Evolutionary conservation across 2,888 invertebrate species (phyloP), one percentile per base, ranked within the genome.

Genomic region (Eudasyphora cyanicolor): DNA sequence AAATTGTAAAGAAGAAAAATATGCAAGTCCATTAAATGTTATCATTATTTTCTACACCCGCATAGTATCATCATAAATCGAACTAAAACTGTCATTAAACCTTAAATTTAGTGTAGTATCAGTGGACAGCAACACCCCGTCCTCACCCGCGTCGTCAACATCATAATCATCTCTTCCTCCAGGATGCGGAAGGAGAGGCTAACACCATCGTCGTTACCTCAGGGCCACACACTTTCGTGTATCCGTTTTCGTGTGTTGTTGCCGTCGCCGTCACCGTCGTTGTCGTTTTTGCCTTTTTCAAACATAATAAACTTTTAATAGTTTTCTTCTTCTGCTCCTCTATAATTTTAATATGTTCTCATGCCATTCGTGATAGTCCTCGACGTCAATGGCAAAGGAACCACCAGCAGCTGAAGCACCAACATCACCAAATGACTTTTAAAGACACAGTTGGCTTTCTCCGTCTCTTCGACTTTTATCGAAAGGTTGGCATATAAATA

Each of bases 291-390:
- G 14, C 19, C 51, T 35, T n/a, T n/a, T 67, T 62, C 27, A 75
- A 69, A 75, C 8, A 42, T 45, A 62, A 78, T 73, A 79, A 75
- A 79, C 45, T 60, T 79, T 79, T 79, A 73, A 73, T 73, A 71
- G 77, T 62, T 27, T 78, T 42, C 27, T 74, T 2, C 49, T 71
- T 24, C 27, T 74, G 6, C 49, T 71, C 38, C 29, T 54, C 51
- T 54, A 54, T 71, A 57, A 71, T 54, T 71, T 35, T 71, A 54
- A 71, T 71, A 54, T n/a, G n/a, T n/a, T n/a, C n/a, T n/a, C n/a
- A n/a, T n/a, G n/a, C n/a, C n/a, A n/a, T n/a, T n/a, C n/a, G n/a
- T n/a, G n/a, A n/a, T n/a, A n/a, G n/a, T n/a, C n/a, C n/a, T n/a
- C n/a, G n/a, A n/a, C n/a, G n/a, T n/a, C n/a, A n/a, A n/a, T n/a